These are phyloP conservation scores for Halichondria panicea DNA, from an alignment of 37 sponge, comb jelly and placozoan genomes.

Conservation along the genomic window DNA sequence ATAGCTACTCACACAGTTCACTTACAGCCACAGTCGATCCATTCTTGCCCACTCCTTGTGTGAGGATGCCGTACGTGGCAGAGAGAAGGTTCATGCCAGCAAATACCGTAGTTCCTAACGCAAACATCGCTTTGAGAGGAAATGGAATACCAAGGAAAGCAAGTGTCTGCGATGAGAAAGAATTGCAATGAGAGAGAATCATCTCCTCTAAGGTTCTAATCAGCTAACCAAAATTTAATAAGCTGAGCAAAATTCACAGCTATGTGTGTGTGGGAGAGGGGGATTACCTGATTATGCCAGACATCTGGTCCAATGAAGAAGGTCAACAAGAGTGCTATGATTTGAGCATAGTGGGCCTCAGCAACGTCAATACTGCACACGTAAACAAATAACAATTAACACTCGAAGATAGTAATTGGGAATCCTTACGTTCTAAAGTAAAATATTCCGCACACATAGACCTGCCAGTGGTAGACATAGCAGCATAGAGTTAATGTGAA, in stretches of 20 bases:
- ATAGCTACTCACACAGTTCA: not conserved
- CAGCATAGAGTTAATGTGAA: slow-evolving; percentile 40
- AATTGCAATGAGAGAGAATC: not conserved
- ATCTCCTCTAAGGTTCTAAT: not conserved
- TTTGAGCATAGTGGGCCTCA: slow-evolving; percentile 34
- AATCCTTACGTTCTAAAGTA: slow-evolving; percentile 66
- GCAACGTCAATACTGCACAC: slow-evolving; percentile 23
- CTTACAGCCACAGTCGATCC: slow-evolving; percentile 90
- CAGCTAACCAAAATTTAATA: not conserved
- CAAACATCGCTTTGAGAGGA: slow-evolving; percentile 27
- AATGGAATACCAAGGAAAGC: slow-evolving; percentile 30
- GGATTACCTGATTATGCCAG: slow-evolving; percentile 17
- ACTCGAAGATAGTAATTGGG: not conserved
- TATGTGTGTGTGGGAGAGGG: not conserved
- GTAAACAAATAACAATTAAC: not conserved
- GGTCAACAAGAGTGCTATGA: not conserved
- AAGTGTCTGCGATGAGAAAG: slow-evolving; percentile 7
- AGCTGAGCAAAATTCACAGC: not conserved
- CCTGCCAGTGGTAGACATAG: slow-evolving; percentile 92
- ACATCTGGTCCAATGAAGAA: slow-evolving; percentile 17
- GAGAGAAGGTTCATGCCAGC: slow-evolving; percentile 35
- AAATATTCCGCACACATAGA: slow-evolving; percentile 81
- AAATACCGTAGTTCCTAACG: slow-evolving; percentile 18
- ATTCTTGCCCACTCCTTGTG: slow-evolving; percentile 85
- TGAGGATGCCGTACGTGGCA: slow-evolving; percentile 49